Base-by-base conservation (phyloP, 2,797 vertebrate genomes). In the Darevskia nairensis region DNA sequence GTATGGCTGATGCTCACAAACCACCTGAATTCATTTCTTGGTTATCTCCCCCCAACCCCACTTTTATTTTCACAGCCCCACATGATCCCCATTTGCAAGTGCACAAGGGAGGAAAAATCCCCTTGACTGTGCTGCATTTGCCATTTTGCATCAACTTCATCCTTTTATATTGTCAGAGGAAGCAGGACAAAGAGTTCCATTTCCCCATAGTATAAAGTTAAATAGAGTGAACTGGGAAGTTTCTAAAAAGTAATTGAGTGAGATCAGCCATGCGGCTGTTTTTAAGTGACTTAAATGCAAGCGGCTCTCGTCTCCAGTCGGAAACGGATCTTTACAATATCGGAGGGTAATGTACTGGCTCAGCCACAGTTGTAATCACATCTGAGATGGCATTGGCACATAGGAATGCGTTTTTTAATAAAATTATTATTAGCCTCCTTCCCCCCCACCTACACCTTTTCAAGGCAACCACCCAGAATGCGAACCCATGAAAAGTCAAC, bases 221-320 rank as follows among this genome's bases (percentile, higher is more conserved):
- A 95, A 95, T 86, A 93, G 95, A 93, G 94, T 25, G 90, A 94
- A 84, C 25, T 35, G 92, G 90, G 88, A 89, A 89, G 86, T 86
- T 93, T 85, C 78, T 85, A 27, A 32, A 27, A 89, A 95, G 93
- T 94, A 95, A 93, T 79, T 89, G 91, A 46, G 91, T 84, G 93
- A 94, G 91, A 89, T 94, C 92, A 89, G 59, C 92, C 93, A 25
- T 66, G 7, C 2, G 77, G 0, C 1, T 80, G 59, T 80, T 94
- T 75, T 10, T 75, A 79, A 93, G 85, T 0, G 3, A 41, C 93
- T 93, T 87, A 19, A 59, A 15, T 5, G 1, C 69, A 87, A 89
- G 89, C 64, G 86, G 78, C 0, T 2, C 27, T 44, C 46, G 68
- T 69, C 61, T 85, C 27, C 8, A 11, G 64, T 55, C 61, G 69